Evolutionary conservation across 1,140 invertebrate species (phyloP).

Genomic region (Goniozus legneri): DNA sequence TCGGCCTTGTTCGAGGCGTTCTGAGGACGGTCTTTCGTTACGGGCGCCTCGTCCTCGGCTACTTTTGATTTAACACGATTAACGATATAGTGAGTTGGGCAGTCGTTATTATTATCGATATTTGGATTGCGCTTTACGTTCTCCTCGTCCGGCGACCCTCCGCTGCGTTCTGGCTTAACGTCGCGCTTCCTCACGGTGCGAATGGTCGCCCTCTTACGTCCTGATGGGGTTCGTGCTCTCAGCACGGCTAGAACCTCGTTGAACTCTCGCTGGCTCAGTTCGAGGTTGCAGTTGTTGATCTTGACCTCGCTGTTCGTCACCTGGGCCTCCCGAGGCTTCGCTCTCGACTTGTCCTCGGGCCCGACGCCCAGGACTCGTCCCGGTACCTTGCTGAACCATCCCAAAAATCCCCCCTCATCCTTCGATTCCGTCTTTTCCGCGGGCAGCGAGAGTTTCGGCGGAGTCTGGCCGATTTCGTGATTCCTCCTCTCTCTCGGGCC

Average conservation of each 20-base stretch:
- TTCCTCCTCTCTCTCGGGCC: neutral
- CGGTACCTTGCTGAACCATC: slow-evolving; percentile 45
- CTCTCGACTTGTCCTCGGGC: slow-evolving; percentile 25
- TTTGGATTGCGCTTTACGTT: neutral
- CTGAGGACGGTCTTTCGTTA: slow-evolving; percentile 10
- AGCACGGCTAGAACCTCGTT: slow-evolving; percentile 54
- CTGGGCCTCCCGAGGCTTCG: slow-evolving; percentile 14
- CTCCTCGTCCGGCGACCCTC: slow-evolving; percentile 17
- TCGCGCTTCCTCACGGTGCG: slow-evolving; percentile 33
- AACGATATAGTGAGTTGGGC: slow-evolving; percentile 1
- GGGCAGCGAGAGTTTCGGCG: slow-evolving; percentile 41
- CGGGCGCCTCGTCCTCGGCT: neutral
- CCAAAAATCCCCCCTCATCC: slow-evolving; percentile 38
- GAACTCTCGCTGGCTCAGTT: slow-evolving; percentile 51
- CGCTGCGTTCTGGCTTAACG: slow-evolving; percentile 22
- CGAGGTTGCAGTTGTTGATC: slow-evolving; percentile 45
- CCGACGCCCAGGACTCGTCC: slow-evolving; percentile 31
- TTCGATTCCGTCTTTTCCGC: slow-evolving; percentile 34
- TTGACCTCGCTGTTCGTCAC: slow-evolving; percentile 20
- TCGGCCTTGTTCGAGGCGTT: slow-evolving; percentile 53
- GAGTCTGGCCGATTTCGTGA: slow-evolving; percentile 36
- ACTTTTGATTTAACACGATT: neutral
- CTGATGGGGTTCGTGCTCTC: slow-evolving; percentile 38
- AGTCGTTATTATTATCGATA: slow-evolving; percentile 7
- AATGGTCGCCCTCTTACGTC: slow-evolving; percentile 29